Conservation (phyloP, 2,113 vertebrate species). For the Pycnonotus jocosus region DNA sequence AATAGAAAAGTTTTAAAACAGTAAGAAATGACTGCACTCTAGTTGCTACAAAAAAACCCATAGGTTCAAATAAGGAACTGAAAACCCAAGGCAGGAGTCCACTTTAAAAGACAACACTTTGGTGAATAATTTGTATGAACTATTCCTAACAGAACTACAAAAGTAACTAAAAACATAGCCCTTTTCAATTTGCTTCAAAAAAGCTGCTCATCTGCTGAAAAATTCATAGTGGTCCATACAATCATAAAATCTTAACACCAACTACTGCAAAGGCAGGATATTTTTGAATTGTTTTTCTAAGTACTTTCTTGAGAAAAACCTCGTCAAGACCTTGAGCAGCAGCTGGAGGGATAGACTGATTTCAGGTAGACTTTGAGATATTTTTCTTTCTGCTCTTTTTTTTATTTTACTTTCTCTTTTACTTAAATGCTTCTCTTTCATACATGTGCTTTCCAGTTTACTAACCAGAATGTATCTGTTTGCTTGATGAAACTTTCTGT, state of each 20-base stretch:
- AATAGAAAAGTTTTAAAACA: background rate
- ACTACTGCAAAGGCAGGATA: background rate
- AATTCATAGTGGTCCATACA: background rate
- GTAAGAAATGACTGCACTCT: background rate
- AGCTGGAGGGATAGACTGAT: background rate
- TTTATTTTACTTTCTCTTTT: background rate
- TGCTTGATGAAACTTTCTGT: background rate
- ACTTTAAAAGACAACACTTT: background rate
- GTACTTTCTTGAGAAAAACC: background rate
- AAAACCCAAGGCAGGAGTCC: background rate
- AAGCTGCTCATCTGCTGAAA: background rate
- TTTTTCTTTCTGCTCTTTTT: rapidly evolving
- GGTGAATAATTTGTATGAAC: background rate
- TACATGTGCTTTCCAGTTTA: background rate
- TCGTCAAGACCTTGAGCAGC: background rate
- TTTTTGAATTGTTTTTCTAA: background rate
- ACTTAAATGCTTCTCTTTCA: background rate
- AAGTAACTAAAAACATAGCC: background rate
- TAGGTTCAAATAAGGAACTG: background rate
- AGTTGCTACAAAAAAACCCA: background rate
- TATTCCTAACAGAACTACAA: background rate
- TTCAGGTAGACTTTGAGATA: background rate
- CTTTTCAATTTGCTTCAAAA: background rate
- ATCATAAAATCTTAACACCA: background rate
- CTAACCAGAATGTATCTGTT: background rate